Base-by-base conservation (phyloP, 2,888 invertebrate genomes). In the Parapristionchus giblindavisi region DNA sequence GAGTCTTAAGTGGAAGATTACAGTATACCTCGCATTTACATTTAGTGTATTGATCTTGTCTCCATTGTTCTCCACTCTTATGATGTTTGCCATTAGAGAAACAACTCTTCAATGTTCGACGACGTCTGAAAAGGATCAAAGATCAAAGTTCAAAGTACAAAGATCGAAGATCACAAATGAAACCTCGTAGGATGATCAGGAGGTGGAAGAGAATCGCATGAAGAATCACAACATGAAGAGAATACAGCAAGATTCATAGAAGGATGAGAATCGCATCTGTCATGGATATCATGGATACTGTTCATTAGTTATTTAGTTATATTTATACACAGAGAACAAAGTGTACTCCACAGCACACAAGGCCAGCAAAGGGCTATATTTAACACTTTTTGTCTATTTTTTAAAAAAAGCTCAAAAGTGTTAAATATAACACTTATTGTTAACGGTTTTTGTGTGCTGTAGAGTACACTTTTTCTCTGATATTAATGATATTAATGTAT, bases 1-100 rank as follows among this genome's bases (percentile, higher is more conserved):
- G 34, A 61, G 27, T 27, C 3, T 3, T 29, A 3, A 5, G 21
- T 21, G 52, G 21, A n/a, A 8, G 52, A 52, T 4, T 8, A 8
- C 21, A 24, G 21, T 52, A 52, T 52, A 52, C 83, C 73, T 83
- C 75, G 74, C 84, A 85, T 75, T 81, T 78, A 78, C 84, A 85
- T 65, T 77, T 75, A 3, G 81, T 76, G 63, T 83, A 84, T 43
- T 70, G 60, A 65, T 81, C 82, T 29, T 77, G 79, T 54, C n/a
- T 60, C 84, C 84, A 84, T 34, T 71, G 54, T 3, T 76, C 76
- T n/a, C 79, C 82, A 43, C 78, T 54, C 71, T 77, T 77, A 34
- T 52, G 27, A 38, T 61, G 70, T n/a, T 74, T 77, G 24, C 77
- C 77, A 32, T 78, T 78, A 60, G 76, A 77, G 32, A 32, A 14